These are phyloP conservation scores for Sebastes reedi DNA, from an alignment of 2,797 vertebrate genomes.

Conservation along the genomic window DNA sequence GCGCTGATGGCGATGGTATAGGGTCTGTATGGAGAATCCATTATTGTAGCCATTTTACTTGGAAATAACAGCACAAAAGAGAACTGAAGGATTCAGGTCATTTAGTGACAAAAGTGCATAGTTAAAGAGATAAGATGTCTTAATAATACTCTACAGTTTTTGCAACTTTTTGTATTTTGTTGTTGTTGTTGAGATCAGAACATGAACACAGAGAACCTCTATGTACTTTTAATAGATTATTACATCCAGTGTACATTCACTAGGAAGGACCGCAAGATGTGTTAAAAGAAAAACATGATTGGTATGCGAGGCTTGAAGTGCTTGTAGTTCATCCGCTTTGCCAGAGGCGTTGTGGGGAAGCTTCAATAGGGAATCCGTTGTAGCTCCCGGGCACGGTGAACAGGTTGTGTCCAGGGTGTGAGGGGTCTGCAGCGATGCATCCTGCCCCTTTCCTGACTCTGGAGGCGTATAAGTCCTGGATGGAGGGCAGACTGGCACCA, in stretches of 20 bases:
- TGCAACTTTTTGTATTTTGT: not conserved
- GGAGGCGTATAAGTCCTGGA: no score
- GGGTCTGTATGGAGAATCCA: not conserved
- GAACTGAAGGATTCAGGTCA: not conserved
- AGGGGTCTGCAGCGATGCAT: no score
- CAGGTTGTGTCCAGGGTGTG: no score
- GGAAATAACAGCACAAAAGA: not conserved
- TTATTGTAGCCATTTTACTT: not conserved
- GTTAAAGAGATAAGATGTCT: not conserved
- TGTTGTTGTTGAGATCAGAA: not conserved
- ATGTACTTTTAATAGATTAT: not conserved
- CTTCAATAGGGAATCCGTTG: no score
- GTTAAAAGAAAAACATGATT: no score
- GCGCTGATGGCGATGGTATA: not conserved
- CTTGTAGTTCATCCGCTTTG: accelerated
- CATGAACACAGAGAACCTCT: not conserved
- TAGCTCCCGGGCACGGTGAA: no score
- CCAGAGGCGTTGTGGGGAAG: no score
- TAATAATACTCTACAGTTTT: not conserved
- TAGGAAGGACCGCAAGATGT: no score
- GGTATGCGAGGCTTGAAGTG: no score
- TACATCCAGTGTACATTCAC: not conserved
- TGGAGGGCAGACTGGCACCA: no score
- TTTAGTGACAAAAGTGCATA: not conserved
- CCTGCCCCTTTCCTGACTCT: no score